Percentiles rank a stretch among this genome's conserved stretches.
phyloP scores from a whole-genome alignment of 2,888 invertebrate genomes.

The Caenorhabditis sp. region DNA sequence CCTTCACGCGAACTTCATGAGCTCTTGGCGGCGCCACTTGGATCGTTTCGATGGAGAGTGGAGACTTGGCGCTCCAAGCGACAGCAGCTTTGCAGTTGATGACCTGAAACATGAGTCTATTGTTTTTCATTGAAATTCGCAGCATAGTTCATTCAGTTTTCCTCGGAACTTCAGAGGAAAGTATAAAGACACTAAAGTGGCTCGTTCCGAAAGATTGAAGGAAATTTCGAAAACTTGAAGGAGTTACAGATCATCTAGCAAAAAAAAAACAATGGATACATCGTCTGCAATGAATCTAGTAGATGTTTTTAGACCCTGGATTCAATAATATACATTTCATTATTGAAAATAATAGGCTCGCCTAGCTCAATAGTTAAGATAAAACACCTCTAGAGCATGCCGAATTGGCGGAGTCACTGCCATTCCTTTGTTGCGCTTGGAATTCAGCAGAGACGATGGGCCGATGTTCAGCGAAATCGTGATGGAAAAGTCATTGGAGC shows the following conservation, averaged over 20 bases:
- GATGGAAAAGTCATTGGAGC: constrained; percentile 81
- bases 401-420: constrained; percentile 63
- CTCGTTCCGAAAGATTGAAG: no score
- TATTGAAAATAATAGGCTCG: not conserved
- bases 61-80: constrained; percentile 95
- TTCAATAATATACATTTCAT: not conserved
- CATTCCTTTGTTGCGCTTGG: constrained; percentile 47
- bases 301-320: constrained; percentile 15
- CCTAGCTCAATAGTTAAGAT: not conserved
- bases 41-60: constrained; percentile 92
- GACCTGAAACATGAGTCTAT: constrained; percentile 83
- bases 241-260: no score
- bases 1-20: constrained; percentile 89
- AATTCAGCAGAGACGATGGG: not conserved
- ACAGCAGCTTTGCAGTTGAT: constrained; percentile 96
- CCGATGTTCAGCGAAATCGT: constrained; percentile 69
- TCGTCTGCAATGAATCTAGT: constrained; percentile 8
- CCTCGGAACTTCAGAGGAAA: no score
- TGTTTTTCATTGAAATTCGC: no score
- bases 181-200: no score
- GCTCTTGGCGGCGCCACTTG: constrained; percentile 95
- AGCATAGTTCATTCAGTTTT: no score
- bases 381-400: constrained; percentile 55
- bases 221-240: no score
- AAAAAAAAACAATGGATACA: no score